These are phyloP conservation scores for Perognathus longimembris DNA, from an alignment of 2,113 vertebrate species.

Conservation along the genomic window DNA sequence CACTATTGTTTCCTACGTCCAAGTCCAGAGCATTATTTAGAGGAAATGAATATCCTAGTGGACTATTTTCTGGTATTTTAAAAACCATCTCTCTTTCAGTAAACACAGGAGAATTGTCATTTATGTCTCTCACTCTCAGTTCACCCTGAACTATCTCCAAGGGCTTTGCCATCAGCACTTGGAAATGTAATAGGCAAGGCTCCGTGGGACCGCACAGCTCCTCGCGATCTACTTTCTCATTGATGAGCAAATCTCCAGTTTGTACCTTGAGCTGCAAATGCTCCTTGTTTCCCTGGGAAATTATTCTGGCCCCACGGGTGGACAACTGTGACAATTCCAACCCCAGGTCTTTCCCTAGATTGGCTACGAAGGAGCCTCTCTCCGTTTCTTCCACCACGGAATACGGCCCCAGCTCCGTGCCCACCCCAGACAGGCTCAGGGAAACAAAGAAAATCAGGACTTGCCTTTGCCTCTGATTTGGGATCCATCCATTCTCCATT, in stretches of 20 bases:
- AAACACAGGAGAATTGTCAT: slow-evolving; percentile 89
- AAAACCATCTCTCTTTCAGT: slow-evolving; percentile 83
- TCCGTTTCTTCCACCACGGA: slow-evolving; percentile 86
- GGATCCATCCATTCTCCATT: no score
- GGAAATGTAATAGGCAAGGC: slow-evolving; percentile 80
- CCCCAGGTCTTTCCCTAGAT: slow-evolving; percentile 86
- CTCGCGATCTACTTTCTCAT: slow-evolving; percentile 83
- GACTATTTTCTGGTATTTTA: slow-evolving; percentile 83
- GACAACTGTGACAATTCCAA: slow-evolving; percentile 85
- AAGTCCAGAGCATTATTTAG: slow-evolving; percentile 85
- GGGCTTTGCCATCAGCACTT: slow-evolving; percentile 87
- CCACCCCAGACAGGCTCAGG: background rate
- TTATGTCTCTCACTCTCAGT: slow-evolving; percentile 86
- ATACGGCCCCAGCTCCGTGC: slow-evolving; percentile 68
- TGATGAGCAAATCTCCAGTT: slow-evolving; percentile 81
- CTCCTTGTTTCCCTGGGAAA: slow-evolving; percentile 83
- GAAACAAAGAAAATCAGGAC: slow-evolving; percentile 71
- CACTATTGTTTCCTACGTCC: slow-evolving; percentile 86
- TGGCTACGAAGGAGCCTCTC: slow-evolving; percentile 74
- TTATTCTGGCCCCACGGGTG: slow-evolving; percentile 67
- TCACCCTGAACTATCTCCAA: slow-evolving; percentile 86
- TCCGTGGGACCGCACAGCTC: slow-evolving; percentile 84
- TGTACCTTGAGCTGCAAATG: slow-evolving; percentile 61
- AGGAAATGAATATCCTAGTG: slow-evolving; percentile 75
- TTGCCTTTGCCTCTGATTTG: slow-evolving; percentile 78